A percentile compares a stretch with the other conserved stretches of the same genome.
Conservation (phyloP, 2,888 invertebrate genomes). For the Yponomeuta sedellus region DNA sequence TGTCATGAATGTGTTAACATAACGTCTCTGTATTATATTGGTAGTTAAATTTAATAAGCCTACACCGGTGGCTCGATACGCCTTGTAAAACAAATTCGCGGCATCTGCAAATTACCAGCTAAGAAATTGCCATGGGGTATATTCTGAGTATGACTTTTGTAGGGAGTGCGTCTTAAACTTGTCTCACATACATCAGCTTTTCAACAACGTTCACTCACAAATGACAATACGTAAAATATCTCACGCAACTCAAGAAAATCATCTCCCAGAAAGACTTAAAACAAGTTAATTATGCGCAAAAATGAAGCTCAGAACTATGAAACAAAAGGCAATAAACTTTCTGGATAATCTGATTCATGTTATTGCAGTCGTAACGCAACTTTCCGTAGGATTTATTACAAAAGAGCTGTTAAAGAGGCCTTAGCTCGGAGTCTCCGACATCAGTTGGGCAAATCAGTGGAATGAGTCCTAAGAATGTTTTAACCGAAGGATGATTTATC, state of each 20-base stretch:
- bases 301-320: constrained; percentile 15
- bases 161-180: background rate
- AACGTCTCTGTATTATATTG: constrained; percentile 3
- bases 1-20: background rate
- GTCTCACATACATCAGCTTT: background rate
- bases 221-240: background rate
- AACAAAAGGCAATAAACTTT: constrained; percentile 55
- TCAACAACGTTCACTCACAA: background rate
- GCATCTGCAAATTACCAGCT: background rate
- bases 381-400: constrained; percentile 65
- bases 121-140: background rate
- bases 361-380: constrained; percentile 63
- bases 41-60: background rate
- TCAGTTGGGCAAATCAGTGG: constrained; percentile 55
- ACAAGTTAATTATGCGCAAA: constrained; percentile 16
- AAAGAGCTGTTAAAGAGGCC: constrained; percentile 60
- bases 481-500: constrained; percentile 42
- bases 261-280: background rate
- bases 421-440: constrained; percentile 39
- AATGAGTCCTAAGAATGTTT: constrained; percentile 49
- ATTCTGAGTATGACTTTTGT: background rate
- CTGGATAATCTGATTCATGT: constrained; percentile 64
- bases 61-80: background rate
- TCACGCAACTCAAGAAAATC: background rate
- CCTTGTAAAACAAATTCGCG: background rate